A percentile compares a stretch with the other conserved stretches of the same genome.
Conservation (phyloP, 2,888 invertebrate species). For the Hipparchia sbordonii region DNA sequence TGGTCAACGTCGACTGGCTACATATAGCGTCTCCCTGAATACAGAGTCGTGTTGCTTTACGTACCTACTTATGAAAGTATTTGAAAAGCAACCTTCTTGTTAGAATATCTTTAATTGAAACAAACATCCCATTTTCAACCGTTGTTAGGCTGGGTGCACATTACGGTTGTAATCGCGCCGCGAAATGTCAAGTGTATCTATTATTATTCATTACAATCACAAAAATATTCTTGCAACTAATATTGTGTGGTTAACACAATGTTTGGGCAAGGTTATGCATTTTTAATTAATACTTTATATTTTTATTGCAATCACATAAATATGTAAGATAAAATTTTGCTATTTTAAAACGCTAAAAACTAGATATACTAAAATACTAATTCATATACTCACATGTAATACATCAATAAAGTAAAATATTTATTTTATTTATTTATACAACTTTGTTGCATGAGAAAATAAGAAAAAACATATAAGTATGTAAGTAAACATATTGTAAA, state of each 20-base stretch:
- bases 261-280: no score
- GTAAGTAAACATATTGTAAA: no score
- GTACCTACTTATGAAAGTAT: neutral
- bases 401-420: no score
- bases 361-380: no score
- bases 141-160: neutral
- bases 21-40: neutral
- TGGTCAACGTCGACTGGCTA: no score
- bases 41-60: neutral
- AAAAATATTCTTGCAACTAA: neutral
- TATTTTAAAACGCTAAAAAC: no score
- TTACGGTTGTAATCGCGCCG: neutral
- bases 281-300: no score
- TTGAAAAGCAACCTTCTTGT: neutral
- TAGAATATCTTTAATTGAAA: slow-evolving; percentile 6
- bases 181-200: neutral
- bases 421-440: no score
- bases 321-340: no score
- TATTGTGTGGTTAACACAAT: neutral
- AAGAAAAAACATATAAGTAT: no score
- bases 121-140: slow-evolving; percentile 4
- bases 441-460: no score
- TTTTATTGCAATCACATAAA: neutral
- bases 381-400: no score
- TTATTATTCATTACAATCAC: neutral